Conservation (phyloP, 2,797 vertebrate species). For the Rallus crepitans region DNA sequence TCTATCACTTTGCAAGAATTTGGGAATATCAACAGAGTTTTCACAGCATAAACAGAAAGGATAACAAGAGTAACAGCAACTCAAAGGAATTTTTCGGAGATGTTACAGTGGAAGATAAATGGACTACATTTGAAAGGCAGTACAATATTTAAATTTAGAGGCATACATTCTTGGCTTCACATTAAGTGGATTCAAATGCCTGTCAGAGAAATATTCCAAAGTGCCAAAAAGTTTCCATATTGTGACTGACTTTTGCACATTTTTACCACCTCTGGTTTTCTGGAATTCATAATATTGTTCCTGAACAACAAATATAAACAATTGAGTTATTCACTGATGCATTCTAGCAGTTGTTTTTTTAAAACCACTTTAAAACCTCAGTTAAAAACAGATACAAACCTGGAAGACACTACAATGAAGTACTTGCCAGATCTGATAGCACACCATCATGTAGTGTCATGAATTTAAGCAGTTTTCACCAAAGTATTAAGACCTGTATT, state of each 20-base stretch:
- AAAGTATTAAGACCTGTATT: background rate
- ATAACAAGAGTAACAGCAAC: constrained; percentile 20
- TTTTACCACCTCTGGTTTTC: background rate
- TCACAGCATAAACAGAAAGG: constrained; percentile 49
- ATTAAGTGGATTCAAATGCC: background rate
- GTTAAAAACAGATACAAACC: background rate
- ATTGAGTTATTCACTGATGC: background rate
- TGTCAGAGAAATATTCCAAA: background rate
- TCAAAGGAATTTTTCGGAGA: constrained; percentile 18
- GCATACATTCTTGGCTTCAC: background rate
- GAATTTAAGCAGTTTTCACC: background rate
- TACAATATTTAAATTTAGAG: background rate
- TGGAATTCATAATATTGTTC: background rate
- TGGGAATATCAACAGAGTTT: constrained; percentile 47
- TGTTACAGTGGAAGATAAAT: constrained; percentile 8
- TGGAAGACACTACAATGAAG: background rate
- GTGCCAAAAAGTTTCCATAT: background rate
- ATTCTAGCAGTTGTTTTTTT: background rate
- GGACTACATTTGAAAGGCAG: background rate
- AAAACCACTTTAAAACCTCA: background rate
- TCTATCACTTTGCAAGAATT: background rate
- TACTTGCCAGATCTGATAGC: background rate
- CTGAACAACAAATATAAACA: background rate
- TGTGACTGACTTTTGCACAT: background rate
- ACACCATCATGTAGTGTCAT: background rate